phyloP scores from a whole-genome alignment of 1,140 invertebrate genomes.

The Anastrepha ludens region DNA sequence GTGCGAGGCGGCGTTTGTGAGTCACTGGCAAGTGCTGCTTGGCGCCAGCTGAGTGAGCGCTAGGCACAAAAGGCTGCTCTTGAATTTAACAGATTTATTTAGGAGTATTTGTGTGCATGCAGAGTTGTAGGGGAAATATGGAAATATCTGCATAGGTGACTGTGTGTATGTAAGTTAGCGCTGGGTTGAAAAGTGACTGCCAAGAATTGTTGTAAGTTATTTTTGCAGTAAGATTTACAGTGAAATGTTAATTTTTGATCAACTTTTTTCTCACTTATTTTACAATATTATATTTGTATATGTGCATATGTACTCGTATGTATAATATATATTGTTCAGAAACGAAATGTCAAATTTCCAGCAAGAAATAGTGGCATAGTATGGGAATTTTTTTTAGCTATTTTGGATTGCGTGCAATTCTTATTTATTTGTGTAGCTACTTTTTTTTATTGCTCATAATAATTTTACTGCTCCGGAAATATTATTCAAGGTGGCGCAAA shows the following conservation, averaged over 20 bases:
- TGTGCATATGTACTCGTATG: background rate
- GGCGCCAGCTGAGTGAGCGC: conserved; percentile 26
- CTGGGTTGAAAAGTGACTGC: background rate
- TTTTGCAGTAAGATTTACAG: background rate
- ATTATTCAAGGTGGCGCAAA: no score
- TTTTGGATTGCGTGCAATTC: conserved; percentile 70
- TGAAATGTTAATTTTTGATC: no score
- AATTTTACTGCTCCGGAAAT: background rate
- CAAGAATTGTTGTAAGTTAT: background rate
- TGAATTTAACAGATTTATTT: background rate
- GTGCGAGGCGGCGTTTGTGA: background rate
- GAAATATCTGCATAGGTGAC: no score
- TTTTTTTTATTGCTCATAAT: background rate
- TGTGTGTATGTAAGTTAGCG: no score
- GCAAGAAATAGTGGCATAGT: background rate
- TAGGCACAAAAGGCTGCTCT: background rate
- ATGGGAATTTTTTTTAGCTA: background rate
- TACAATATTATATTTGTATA: background rate
- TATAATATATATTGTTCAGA: background rate
- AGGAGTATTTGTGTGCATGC: background rate
- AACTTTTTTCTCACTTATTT: background rate
- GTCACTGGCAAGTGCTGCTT: background rate
- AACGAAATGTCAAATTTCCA: background rate
- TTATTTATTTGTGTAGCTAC: conserved; percentile 70
- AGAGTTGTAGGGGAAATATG: no score